phyloP scores from a whole-genome alignment of 2,797 vertebrate species.

The Halcyon chelicuti region DNA sequence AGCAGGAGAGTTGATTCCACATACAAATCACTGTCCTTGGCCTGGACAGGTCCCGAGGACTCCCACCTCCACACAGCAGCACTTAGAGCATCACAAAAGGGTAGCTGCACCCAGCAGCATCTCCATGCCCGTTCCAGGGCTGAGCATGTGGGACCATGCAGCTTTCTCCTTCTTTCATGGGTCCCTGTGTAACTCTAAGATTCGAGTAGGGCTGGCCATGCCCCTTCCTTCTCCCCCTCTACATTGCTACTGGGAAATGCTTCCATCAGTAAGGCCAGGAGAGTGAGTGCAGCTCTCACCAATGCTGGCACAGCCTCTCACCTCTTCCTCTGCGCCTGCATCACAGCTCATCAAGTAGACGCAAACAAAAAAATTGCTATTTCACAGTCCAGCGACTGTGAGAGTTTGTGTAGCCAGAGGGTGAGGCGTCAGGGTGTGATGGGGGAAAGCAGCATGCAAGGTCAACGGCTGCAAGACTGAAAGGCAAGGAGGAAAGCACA shows the following conservation, averaged over 20 bases:
- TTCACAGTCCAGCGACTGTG: slow-evolving; percentile 27
- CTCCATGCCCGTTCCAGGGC: background rate
- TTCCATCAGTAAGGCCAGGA: background rate
- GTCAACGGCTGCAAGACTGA: background rate
- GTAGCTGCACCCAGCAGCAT: background rate
- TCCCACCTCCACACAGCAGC: background rate
- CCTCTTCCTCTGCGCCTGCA: background rate
- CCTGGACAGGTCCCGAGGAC: background rate
- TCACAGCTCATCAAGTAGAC: background rate
- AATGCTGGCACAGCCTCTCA: background rate
- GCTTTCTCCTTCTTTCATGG: background rate
- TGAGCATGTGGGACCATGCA: fast-evolving
- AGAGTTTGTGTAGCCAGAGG: background rate
- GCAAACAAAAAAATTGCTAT: background rate
- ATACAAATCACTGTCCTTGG: background rate
- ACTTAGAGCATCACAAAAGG: background rate
- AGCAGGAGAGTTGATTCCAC: background rate
- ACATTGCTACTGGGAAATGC: background rate
- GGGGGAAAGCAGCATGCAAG: background rate
- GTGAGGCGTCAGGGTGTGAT: background rate
- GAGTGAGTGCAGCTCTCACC: background rate
- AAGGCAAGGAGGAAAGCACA: background rate
- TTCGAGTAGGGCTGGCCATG: fast-evolving
- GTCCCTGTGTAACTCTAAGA: fast-evolving
- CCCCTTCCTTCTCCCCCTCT: background rate